These are phyloP conservation scores for Popillia japonica DNA, from an alignment of 1,140 invertebrate species.

Conservation along the genomic window DNA sequence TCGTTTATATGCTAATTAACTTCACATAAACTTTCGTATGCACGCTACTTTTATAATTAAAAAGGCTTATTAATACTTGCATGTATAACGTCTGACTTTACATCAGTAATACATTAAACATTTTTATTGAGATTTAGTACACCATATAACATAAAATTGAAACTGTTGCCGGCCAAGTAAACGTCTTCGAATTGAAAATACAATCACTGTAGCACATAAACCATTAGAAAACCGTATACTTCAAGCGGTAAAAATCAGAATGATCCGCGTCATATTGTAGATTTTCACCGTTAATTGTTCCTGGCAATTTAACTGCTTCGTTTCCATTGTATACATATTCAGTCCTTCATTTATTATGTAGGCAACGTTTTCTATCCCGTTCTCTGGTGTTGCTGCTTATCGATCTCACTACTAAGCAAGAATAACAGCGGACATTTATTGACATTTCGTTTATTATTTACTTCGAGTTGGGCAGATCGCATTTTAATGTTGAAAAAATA, in stretches of 20 bases:
- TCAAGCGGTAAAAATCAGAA: background rate
- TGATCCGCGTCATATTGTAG: background rate
- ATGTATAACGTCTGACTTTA: too few species aligned
- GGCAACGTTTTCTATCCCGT: background rate
- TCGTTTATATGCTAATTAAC: background rate
- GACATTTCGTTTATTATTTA: conserved; percentile 16
- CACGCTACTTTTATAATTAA: background rate
- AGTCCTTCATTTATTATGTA: background rate
- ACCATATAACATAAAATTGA: too few species aligned
- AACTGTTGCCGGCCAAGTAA: too few species aligned
- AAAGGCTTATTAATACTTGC: background rate
- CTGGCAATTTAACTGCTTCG: background rate
- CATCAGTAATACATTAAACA: too few species aligned
- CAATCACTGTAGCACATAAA: too few species aligned
- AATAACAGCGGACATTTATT: background rate
- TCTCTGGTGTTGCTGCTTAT: background rate
- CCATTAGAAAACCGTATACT: too few species aligned
- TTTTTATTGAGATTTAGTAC: too few species aligned
- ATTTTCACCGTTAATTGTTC: background rate
- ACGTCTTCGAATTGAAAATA: too few species aligned
- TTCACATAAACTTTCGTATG: background rate
- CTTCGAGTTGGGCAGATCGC: background rate
- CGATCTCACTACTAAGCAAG: background rate
- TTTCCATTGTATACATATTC: background rate
- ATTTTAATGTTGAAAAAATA: background rate